A percentile compares a stretch with the other conserved stretches of the same genome.
These are phyloP conservation scores for Akabosia matsudoensis DNA, from an alignment of 1,140 invertebrate genomes.

Conservation along the genomic window DNA sequence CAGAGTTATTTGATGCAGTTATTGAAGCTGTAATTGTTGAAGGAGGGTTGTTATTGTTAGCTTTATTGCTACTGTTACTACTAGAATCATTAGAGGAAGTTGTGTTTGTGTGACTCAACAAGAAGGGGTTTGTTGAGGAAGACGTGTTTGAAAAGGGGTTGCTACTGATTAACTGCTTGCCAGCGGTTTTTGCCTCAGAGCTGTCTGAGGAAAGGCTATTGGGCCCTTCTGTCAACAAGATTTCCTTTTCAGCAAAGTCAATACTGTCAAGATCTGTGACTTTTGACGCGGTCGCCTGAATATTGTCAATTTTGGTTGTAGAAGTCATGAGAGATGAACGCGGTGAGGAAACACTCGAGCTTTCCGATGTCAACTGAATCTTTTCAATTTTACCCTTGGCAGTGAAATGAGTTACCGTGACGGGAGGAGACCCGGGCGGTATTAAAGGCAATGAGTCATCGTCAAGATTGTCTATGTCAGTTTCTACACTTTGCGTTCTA, in stretches of 20 bases:
- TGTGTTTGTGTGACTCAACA: slow-evolving; percentile 37
- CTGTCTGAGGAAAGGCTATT: slow-evolving; percentile 31
- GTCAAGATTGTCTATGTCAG: slow-evolving; percentile 48
- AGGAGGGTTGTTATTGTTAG: slow-evolving; percentile 51
- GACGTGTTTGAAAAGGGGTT: slow-evolving; percentile 13
- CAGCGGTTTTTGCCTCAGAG: no score
- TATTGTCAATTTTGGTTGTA: background rate
- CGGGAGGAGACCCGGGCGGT: slow-evolving; percentile 50
- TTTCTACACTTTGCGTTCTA: slow-evolving; percentile 28
- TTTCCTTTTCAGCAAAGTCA: slow-evolving; percentile 32
- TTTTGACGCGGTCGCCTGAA: slow-evolving; percentile 8
- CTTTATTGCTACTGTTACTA: background rate
- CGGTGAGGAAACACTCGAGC: slow-evolving; percentile 48
- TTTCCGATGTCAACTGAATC: slow-evolving; percentile 42
- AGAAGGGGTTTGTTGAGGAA: slow-evolving; percentile 35
- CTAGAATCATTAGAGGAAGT: background rate
- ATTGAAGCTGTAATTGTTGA: slow-evolving; percentile 51
- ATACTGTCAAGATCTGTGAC: background rate
- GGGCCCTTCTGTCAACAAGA: slow-evolving; percentile 41
- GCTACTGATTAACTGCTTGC: slow-evolving; percentile 30
- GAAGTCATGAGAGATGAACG: slow-evolving; percentile 14
- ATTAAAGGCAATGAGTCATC: slow-evolving; percentile 37
- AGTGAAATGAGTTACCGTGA: slow-evolving; percentile 59
- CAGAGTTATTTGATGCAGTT: background rate
- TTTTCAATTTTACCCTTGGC: slow-evolving; percentile 56